A percentile compares a stretch with the other conserved stretches of the same genome.
phyloP scores from a whole-genome alignment of 53 echinoderm and acorn worm genomes.

The Crossaster papposus region DNA sequence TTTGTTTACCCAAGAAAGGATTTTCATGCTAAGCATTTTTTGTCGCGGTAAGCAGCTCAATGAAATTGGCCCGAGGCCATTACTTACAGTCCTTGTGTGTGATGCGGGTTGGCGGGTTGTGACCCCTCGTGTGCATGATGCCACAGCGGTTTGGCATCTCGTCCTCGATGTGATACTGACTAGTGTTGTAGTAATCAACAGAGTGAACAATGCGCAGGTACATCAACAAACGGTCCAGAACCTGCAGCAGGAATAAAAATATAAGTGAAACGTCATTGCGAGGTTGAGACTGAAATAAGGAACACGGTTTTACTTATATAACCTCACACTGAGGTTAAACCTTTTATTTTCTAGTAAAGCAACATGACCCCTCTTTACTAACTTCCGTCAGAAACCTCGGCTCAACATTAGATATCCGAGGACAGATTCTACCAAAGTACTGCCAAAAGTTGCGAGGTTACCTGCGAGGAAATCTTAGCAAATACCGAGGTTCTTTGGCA shows the following conservation, averaged over 20 bases:
- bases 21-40: too few species aligned
- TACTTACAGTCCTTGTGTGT: conserved; percentile 92
- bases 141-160: conserved; percentile 99
- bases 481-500: too few species aligned
- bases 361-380: not conserved
- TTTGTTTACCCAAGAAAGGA: too few species aligned
- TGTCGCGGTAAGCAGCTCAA: not conserved
- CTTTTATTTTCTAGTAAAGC: too few species aligned
- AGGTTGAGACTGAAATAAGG: too few species aligned
- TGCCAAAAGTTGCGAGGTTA: too few species aligned
- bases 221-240: conserved; percentile 83
- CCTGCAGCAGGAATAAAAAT: conserved; percentile 49
- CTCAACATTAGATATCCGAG: conserved; percentile 33
- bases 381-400: conserved; percentile 70
- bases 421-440: too few species aligned
- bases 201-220: conserved; percentile 98
- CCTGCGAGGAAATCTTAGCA: too few species aligned
- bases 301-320: too few species aligned
- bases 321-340: too few species aligned
- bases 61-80: not conserved
- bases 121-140: conserved; percentile 91
- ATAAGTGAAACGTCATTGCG: not conserved
- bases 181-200: conserved; percentile 93
- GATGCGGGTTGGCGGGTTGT: conserved; percentile 79
- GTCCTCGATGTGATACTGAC: conserved; percentile 91